These are phyloP conservation scores for Trematomus bernacchii DNA, from an alignment of 2,797 vertebrate genomes.

Conservation along the genomic window DNA sequence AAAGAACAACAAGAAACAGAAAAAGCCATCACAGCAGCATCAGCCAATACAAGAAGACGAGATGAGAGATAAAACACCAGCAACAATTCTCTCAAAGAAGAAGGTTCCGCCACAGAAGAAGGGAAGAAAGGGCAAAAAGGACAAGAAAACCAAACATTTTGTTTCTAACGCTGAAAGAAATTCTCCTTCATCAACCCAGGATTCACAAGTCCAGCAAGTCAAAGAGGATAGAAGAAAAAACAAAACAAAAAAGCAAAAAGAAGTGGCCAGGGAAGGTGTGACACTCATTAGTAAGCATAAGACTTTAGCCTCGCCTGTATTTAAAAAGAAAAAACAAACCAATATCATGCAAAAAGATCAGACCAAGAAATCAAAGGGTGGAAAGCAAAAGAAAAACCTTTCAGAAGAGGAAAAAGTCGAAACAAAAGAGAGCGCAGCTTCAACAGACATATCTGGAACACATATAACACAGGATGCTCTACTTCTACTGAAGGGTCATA, in stretches of 20 bases:
- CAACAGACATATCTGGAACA: conserved; percentile 33
- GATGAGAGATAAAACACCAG: conserved; percentile 36
- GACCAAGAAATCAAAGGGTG: conserved; percentile 66
- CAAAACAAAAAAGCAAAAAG: conserved; percentile 77
- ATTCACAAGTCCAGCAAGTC: conserved; percentile 46
- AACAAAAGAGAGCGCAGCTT: conserved; percentile 42
- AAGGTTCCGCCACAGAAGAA: conserved; percentile 70
- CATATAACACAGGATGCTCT: conserved; percentile 68
- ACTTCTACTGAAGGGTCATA: conserved; percentile 86
- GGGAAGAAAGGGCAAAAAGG: conserved; percentile 69
- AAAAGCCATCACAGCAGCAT: conserved; percentile 58
- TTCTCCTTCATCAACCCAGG: conserved; percentile 22
- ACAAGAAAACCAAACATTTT: conserved; percentile 48
- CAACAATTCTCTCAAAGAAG: conserved; percentile 40
- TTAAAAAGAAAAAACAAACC: conserved; percentile 80
- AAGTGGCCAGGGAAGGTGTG: conserved; percentile 37
- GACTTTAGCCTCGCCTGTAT: conserved; percentile 40
- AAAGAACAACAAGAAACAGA: conserved; percentile 77
- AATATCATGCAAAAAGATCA: conserved; percentile 61
- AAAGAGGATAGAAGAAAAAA: conserved; percentile 73
- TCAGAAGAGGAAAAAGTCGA: conserved; percentile 56
- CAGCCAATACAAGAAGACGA: conserved; percentile 52
- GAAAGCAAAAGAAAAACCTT: conserved; percentile 64
- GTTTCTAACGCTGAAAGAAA: conserved; percentile 50
- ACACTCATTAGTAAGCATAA: conserved; percentile 52